These are phyloP conservation scores for Rhamphomyia laevipes DNA, from an alignment of 2,888 invertebrate species.

Conservation along the genomic window DNA sequence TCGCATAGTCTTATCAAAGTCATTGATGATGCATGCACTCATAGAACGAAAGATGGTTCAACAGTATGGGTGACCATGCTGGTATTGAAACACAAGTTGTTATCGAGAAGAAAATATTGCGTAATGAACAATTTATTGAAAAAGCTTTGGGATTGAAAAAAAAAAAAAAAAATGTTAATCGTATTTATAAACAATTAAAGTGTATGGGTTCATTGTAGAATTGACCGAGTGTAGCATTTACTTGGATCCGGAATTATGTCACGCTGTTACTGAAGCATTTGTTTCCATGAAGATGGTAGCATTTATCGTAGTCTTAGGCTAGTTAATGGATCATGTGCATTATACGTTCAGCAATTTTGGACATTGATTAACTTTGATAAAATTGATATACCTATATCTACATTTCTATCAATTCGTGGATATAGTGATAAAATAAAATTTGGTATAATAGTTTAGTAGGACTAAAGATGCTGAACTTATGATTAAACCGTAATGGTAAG, in stretches of 20 bases:
- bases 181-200: constrained; percentile 72
- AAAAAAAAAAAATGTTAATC: constrained; percentile 58
- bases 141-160: constrained; percentile 95
- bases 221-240: constrained; percentile 90
- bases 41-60: constrained; percentile 86
- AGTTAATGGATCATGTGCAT: constrained; percentile 96
- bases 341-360: constrained; percentile 97
- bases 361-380: constrained; percentile 99
- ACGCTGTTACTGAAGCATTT: constrained; percentile 91
- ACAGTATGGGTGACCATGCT: constrained; percentile 98
- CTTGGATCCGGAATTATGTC: constrained; percentile 82
- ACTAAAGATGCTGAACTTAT: constrained; percentile 98
- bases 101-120: constrained; percentile 90
- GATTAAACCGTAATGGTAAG: constrained; percentile 92
- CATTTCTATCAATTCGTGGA: constrained; percentile 79
- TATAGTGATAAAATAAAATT: constrained; percentile 64
- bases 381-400: constrained; percentile 73
- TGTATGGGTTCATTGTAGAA: constrained; percentile 85
- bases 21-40: constrained; percentile 83
- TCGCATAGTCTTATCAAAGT: constrained; percentile 92
- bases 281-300: constrained; percentile 78
- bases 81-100: constrained; percentile 99
- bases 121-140: constrained; percentile 79
- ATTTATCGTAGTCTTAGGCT: constrained; percentile 90
- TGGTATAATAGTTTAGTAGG: constrained; percentile 80